A percentile compares a stretch with the other conserved stretches of the same genome.
Conservation (phyloP, 2,113 vertebrate genomes). For the Psammodynastes pulverulentus region DNA sequence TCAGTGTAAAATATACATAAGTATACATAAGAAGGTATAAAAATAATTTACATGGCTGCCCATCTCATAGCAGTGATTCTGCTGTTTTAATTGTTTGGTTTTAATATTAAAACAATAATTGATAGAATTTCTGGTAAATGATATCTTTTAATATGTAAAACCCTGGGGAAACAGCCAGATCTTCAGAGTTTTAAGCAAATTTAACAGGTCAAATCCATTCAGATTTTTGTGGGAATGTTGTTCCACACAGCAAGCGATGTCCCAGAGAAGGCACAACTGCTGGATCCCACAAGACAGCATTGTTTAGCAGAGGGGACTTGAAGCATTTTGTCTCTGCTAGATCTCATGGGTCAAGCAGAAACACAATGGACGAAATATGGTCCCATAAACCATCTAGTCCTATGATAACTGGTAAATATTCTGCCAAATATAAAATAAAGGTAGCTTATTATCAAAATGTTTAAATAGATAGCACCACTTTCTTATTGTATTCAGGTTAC, state of each 20-base stretch:
- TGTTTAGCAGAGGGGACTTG: background rate
- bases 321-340: background rate
- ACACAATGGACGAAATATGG: background rate
- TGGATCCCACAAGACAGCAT: background rate
- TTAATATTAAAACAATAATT: background rate
- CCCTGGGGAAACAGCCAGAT: background rate
- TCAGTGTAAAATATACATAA: slow-evolving; percentile 35
- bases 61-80: background rate
- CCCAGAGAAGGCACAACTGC: background rate
- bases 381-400: background rate
- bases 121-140: background rate
- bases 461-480: slow-evolving; percentile 60
- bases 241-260: background rate
- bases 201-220: background rate
- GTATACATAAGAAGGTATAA: background rate
- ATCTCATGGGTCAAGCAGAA: background rate
- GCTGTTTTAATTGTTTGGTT: no score
- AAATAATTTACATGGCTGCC: background rate
- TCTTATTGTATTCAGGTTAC: slow-evolving; percentile 57
- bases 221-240: background rate
- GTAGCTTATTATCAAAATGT: slow-evolving; percentile 69
- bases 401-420: slow-evolving; percentile 30
- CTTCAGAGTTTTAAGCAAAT: background rate
- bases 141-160: background rate
- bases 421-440: slow-evolving; percentile 66